Conservation (phyloP, 1,140 invertebrate species). For the Sitophilus oryzae region DNA sequence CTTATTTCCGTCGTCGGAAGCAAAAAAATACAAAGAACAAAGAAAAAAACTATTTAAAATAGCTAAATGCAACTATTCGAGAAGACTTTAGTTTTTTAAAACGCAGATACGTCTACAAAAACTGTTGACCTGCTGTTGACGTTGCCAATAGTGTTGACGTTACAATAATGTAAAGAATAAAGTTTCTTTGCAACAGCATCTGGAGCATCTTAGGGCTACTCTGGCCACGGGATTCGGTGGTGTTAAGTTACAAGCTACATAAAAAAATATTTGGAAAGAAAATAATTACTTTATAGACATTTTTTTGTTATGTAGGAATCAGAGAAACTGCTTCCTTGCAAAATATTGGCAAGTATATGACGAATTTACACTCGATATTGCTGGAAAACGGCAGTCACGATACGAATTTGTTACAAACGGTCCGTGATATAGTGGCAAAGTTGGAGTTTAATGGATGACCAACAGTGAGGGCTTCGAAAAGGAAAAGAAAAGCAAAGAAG, state of each 20-base stretch:
- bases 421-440: conserved; percentile 40
- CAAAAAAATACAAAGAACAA: no score
- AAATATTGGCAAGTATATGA: conserved; percentile 81
- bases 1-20: no score
- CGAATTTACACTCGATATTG: conserved; percentile 62
- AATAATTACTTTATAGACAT: background rate
- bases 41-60: no score
- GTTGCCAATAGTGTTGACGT: no score
- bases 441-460: conserved; percentile 45
- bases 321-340: conserved; percentile 64
- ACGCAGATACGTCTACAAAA: no score
- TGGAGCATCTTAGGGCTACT: conserved; percentile 63
- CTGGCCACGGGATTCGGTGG: conserved; percentile 60
- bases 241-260: conserved; percentile 61
- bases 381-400: conserved; percentile 41
- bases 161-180: no score
- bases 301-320: conserved; percentile 35
- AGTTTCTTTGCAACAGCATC: conserved; percentile 67
- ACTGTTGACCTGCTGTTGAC: no score
- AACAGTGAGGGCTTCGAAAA: conserved; percentile 28
- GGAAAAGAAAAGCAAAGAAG: conserved; percentile 30
- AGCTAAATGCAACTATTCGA: no score
- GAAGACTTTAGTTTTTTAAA: no score
- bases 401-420: conserved; percentile 38
- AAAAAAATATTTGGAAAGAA: background rate